Percentiles rank a stretch among this genome's conserved stretches.
phyloP scores from a whole-genome alignment of 2,797 vertebrate species.

The Pagetopsis macropterus region DNA sequence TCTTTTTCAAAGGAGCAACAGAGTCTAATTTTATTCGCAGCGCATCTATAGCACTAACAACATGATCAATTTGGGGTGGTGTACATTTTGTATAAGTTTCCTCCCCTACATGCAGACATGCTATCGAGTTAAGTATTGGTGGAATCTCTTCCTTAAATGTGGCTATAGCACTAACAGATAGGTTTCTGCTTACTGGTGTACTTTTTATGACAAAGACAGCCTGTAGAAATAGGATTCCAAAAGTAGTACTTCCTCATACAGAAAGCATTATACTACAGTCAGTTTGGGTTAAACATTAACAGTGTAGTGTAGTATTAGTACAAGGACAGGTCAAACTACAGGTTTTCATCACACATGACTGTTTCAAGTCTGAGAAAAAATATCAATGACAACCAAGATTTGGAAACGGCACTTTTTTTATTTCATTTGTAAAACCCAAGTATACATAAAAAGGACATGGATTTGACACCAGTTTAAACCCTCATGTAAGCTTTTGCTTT shows the following conservation, averaged over 20 bases:
- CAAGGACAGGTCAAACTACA: neutral
- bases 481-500: constrained; percentile 5
- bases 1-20: too few relatives aligned
- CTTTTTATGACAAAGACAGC: neutral
- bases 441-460: neutral
- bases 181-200: too few relatives aligned
- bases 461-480: neutral
- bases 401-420: constrained; percentile 41
- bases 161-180: too few relatives aligned
- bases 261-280: neutral
- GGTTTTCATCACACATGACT: neutral
- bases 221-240: neutral
- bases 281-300: constrained; percentile 14
- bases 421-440: constrained; percentile 28
- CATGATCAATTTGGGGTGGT: too few relatives aligned
- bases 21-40: too few relatives aligned
- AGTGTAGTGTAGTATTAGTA: neutral
- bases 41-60: too few relatives aligned
- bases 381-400: neutral
- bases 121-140: too few relatives aligned
- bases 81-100: too few relatives aligned
- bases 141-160: too few relatives aligned
- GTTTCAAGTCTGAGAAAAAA: constrained; percentile 3
- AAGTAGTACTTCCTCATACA: neutral
- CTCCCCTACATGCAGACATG: too few relatives aligned